Evolutionary conservation across 1,140 invertebrate genomes (phyloP).

Genomic region (Macrotrachela quadricornifera): DNA sequence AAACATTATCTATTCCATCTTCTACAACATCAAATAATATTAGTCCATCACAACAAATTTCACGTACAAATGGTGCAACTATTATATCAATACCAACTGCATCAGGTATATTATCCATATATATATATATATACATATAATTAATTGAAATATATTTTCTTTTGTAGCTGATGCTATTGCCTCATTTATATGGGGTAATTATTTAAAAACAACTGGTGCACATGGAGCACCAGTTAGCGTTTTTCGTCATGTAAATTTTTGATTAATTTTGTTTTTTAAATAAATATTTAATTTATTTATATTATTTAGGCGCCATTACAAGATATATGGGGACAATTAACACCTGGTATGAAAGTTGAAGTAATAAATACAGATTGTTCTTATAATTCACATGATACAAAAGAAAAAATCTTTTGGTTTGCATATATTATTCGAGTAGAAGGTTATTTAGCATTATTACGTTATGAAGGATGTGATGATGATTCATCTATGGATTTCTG

Average conservation of each 20-base stretch:
- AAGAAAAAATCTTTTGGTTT: not conserved
- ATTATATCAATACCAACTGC: too few species aligned
- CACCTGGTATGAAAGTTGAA: constrained; percentile 80
- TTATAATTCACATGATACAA: constrained; percentile 13
- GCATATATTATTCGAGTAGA: constrained; percentile 9
- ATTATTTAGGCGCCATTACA: constrained; percentile 50
- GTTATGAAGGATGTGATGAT: constrained; percentile 76
- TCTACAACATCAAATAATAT: too few species aligned
- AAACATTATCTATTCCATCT: too few species aligned
- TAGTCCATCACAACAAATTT: too few species aligned
- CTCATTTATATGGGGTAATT: constrained; percentile 44
- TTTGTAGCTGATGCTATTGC: too few species aligned
- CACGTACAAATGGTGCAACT: too few species aligned
- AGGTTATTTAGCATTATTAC: constrained; percentile 69
- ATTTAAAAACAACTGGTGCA: constrained; percentile 50
- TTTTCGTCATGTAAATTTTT: constrained; percentile 52
- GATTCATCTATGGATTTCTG: constrained; percentile 75
- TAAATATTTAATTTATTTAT: constrained; percentile 2
- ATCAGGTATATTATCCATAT: too few species aligned
- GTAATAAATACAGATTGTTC: constrained; percentile 72
- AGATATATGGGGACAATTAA: constrained; percentile 75
- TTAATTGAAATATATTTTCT: too few species aligned
- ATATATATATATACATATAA: too few species aligned
- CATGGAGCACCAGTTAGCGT: constrained; percentile 63
- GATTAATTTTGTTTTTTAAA: not conserved